Percentiles rank a stretch among this genome's conserved stretches.
phyloP scores from a whole-genome alignment of 2,797 vertebrate species.

The Morus bassanus region DNA sequence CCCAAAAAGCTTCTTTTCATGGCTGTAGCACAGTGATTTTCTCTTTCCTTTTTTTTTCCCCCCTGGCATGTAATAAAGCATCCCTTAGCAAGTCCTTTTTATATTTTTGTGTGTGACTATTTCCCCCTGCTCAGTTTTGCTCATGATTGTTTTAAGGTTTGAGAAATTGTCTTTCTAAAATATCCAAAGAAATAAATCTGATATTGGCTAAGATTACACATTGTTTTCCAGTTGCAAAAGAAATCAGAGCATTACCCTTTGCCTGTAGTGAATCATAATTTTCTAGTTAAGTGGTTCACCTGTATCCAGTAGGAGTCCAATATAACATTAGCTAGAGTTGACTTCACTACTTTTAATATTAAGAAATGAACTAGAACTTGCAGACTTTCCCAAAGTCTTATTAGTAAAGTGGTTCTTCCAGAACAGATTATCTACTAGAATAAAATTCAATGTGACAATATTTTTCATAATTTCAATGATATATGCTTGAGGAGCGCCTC shows the following conservation, averaged over 20 bases:
- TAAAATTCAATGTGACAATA: neutral
- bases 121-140: neutral
- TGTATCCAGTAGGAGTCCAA: neutral
- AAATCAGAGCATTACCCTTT: neutral
- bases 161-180: neutral
- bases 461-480: neutral
- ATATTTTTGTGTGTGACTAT: neutral
- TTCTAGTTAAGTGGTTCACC: neutral
- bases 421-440: neutral
- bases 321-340: neutral
- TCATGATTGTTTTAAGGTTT: neutral
- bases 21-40: neutral
- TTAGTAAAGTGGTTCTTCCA: neutral
- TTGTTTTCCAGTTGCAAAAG: neutral
- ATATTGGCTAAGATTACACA: neutral
- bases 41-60: neutral
- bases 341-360: neutral
- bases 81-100: neutral
- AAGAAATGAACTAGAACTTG: neutral
- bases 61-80: neutral
- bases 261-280: neutral
- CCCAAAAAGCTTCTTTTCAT: neutral
- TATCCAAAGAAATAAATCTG: neutral
- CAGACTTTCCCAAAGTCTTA: neutral
- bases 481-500: neutral